Base-by-base conservation (phyloP, 2,888 invertebrate genomes). In the Callyntrura guangdongensis region DNA sequence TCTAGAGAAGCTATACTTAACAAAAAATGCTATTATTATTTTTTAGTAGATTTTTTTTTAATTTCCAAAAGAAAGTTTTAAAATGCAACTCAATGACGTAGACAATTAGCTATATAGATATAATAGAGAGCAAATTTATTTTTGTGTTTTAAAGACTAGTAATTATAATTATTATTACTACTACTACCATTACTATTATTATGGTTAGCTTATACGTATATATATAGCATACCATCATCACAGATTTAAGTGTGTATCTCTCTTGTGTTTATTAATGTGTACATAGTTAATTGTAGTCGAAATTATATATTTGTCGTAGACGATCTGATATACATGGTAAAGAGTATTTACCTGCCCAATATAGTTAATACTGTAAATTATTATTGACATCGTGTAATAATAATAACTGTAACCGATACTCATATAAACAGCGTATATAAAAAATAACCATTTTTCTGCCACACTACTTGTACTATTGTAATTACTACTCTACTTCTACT, bases 201-300 rank as follows among this genome's bases (percentile, higher is more conserved):
- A 61, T 11, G 9, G 17, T 11, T 67, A n/a, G 12, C 47, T 11
- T 49, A n/a, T 17, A 22, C 47, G 9, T 36, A 20, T 47, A 47
- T 72, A 1, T 67, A 22, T 22, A 8, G 25, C 22, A 2, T 6
- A 14, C 11, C 8, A 22, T 22, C 9, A 64, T 25, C 64, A 22
- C 25, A 64, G 8, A 22, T 20, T 64, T 27, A 25, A 47, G 4
- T 47, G 2, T 49, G 74, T 49, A 49, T 74, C 47, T 74, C 74
- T 74, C 74, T 77, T 79, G 79, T 79, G 79, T 59, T 79, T 56
- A 79, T 79, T 79, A 79, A 79, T 79, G 17, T 79, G 79, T 79
- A 79, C 56, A 79, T 56, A 56, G 27, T 56, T 17, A 45, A 69
- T 14, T 14, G 22, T 77, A 53, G 77, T 77, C 72, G 47, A 72